A percentile compares a stretch with the other conserved stretches of the same genome.
Conservation (phyloP, 2,888 invertebrate genomes). For the Drosophila infuscata region DNA sequence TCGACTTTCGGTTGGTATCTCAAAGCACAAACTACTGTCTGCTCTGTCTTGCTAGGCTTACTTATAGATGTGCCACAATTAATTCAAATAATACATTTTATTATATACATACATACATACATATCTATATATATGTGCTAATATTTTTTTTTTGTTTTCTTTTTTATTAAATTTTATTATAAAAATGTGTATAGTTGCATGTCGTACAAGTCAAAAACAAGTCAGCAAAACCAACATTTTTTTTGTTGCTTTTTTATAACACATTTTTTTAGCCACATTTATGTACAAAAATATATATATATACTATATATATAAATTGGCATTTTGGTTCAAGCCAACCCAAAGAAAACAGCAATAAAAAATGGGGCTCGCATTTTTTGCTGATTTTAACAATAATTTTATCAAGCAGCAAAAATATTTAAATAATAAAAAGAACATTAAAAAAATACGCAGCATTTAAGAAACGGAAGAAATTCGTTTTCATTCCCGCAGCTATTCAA, state of each 20-base stretch:
- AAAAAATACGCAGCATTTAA: neutral
- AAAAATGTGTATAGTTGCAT: slow-evolving; percentile 71
- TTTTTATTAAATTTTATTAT: slow-evolving; percentile 26
- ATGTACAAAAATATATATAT: neutral
- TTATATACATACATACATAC: neutral
- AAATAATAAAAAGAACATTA: neutral
- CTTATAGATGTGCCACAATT: slow-evolving; percentile 45
- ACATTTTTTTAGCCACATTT: neutral
- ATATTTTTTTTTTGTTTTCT: slow-evolving; percentile 10
- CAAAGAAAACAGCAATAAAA: neutral
- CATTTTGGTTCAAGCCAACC: slow-evolving; percentile 18
- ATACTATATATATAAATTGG: slow-evolving; percentile 8
- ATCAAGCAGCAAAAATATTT: neutral
- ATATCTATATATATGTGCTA: neutral
- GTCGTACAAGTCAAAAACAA: slow-evolving; percentile 66
- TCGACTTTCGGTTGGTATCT: slow-evolving; percentile 25
- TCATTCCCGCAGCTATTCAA: slow-evolving; percentile 9
- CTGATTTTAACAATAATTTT: slow-evolving; percentile 45
- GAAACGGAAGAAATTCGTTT: slow-evolving; percentile 30
- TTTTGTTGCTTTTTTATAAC: slow-evolving; percentile 4
- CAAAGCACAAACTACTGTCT: slow-evolving; percentile 45
- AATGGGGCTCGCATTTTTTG: slow-evolving; percentile 28
- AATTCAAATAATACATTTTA: neutral
- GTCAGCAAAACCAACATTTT: slow-evolving; percentile 58
- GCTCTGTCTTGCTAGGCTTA: slow-evolving; percentile 19